phyloP scores from a whole-genome alignment of 53 echinoderm and acorn worm species.

The Zoroaster sp. region DNA sequence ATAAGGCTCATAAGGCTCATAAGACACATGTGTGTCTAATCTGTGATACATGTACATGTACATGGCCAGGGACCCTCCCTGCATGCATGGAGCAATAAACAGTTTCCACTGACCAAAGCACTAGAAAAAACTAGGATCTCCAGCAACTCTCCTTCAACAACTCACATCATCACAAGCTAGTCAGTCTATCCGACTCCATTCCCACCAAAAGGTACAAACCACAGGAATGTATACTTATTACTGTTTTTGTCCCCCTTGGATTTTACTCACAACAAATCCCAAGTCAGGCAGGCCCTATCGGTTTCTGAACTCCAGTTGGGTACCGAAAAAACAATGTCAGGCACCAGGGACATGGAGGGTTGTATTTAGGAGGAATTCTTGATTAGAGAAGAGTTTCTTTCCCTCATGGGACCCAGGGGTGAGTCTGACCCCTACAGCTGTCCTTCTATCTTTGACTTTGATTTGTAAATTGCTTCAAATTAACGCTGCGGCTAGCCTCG shows the following conservation, averaged over 20 bases:
- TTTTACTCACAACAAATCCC: not conserved
- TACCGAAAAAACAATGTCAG: not conserved
- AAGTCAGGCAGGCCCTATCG: not conserved
- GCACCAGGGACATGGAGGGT: not conserved
- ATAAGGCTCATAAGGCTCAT: too few relatives aligned
- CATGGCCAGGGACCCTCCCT: too few relatives aligned
- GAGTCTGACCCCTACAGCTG: constrained; percentile 20
- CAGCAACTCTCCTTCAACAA: too few relatives aligned
- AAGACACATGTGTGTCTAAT: too few relatives aligned
- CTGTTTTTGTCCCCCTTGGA: not conserved
- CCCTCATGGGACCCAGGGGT: not conserved
- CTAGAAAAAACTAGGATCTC: too few relatives aligned
- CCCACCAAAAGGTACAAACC: constrained; percentile 15
- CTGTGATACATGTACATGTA: too few relatives aligned
- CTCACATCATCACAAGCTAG: too few relatives aligned
- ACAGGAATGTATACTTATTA: constrained; percentile 51
- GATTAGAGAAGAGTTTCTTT: not conserved
- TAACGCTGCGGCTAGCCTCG: not conserved
- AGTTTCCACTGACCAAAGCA: too few relatives aligned
- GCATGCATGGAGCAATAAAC: too few relatives aligned
- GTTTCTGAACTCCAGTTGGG: not conserved
- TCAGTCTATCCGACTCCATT: not conserved
- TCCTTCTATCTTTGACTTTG: not conserved
- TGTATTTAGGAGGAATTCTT: not conserved
- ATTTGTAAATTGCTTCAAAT: constrained; percentile 16